Percentiles rank a stretch among this genome's conserved stretches.
Conservation (phyloP, 1,140 invertebrate species). For the Drosophila ercepeae region DNA sequence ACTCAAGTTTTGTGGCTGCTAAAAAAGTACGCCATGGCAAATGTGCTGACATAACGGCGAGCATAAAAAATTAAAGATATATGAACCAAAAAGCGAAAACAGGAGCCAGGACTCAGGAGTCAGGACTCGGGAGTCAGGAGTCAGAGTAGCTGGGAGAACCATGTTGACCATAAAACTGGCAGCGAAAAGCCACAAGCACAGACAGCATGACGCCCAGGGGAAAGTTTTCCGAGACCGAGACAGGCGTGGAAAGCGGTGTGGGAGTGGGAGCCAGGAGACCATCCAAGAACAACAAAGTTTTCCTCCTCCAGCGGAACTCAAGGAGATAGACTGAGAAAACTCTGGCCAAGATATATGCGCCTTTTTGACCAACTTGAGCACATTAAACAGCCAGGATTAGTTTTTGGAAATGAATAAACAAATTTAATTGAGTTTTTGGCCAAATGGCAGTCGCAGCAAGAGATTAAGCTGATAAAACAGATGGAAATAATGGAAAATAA, state of each 20-base stretch:
- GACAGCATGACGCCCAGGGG: constrained; percentile 70
- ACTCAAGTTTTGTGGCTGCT: constrained; percentile 34
- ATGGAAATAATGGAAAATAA: constrained; percentile 15
- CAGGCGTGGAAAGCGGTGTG: constrained; percentile 39
- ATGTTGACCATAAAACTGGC: constrained; percentile 56
- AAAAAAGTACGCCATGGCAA: constrained; percentile 73
- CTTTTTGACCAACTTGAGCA: constrained; percentile 44
- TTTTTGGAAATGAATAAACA: constrained; percentile 56
- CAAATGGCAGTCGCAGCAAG: background rate
- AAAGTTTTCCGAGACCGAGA: constrained; percentile 50
- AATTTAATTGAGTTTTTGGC: constrained; percentile 47
- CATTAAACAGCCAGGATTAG: constrained; percentile 69
- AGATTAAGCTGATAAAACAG: constrained; percentile 22
- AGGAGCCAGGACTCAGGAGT: background rate
- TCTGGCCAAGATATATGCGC: constrained; percentile 8
- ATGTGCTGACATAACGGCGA: constrained; percentile 65
- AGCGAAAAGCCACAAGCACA: constrained; percentile 49
- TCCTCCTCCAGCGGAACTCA: constrained; percentile 11
- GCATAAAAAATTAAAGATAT: constrained; percentile 77
- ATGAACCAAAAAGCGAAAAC: constrained; percentile 48
- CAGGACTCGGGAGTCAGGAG: background rate
- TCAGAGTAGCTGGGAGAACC: constrained; percentile 6
- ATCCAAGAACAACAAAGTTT: constrained; percentile 47
- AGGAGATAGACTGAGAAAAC: background rate
- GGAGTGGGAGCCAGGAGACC: constrained; percentile 29